These are phyloP conservation scores for Drosophila paramelanica DNA, from an alignment of 2,888 invertebrate species.

Conservation along the genomic window DNA sequence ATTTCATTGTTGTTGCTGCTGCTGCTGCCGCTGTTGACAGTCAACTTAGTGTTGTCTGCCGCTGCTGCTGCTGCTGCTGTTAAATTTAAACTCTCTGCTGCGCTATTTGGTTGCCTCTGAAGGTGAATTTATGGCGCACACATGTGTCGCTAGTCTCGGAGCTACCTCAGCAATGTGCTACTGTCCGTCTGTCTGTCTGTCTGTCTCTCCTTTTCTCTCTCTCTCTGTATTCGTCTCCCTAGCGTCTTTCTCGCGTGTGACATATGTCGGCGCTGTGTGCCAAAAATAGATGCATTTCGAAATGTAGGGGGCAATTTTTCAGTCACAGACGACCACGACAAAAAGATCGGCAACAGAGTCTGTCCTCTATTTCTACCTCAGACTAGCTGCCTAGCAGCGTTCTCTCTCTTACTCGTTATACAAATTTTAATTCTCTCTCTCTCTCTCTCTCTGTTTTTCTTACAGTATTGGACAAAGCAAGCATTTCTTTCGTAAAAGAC, in stretches of 20 bases:
- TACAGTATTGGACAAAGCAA: slow-evolving; percentile 36
- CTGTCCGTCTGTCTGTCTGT: background rate
- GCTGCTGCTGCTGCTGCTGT: slow-evolving; percentile 42
- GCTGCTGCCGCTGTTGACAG: slow-evolving; percentile 43
- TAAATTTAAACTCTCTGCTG: slow-evolving; percentile 72
- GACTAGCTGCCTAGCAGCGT: background rate
- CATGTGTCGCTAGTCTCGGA: slow-evolving; percentile 63
- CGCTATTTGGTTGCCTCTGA: slow-evolving; percentile 67
- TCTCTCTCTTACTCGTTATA: background rate
- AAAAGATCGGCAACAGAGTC: slow-evolving; percentile 22
- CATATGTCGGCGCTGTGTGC: slow-evolving; percentile 65
- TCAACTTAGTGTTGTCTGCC: slow-evolving; percentile 26
- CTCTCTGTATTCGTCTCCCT: background rate
- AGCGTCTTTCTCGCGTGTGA: slow-evolving; percentile 52
- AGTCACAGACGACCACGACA: slow-evolving; percentile 28
- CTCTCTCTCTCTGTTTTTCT: slow-evolving; percentile 16
- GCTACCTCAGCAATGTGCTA: slow-evolving; percentile 25
- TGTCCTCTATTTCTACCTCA: slow-evolving; percentile 14
- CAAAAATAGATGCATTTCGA: slow-evolving; percentile 75
- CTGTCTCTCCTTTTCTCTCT: background rate
- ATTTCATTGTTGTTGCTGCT: slow-evolving; percentile 58
- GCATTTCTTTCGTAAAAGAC: slow-evolving; percentile 19
- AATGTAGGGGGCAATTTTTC: slow-evolving; percentile 75
- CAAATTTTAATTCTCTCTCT: background rate
- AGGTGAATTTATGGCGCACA: slow-evolving; percentile 80